A percentile compares a stretch with the other conserved stretches of the same genome.
Conservation (phyloP, 2,113 vertebrate species). For the Bathybates hornii region DNA sequence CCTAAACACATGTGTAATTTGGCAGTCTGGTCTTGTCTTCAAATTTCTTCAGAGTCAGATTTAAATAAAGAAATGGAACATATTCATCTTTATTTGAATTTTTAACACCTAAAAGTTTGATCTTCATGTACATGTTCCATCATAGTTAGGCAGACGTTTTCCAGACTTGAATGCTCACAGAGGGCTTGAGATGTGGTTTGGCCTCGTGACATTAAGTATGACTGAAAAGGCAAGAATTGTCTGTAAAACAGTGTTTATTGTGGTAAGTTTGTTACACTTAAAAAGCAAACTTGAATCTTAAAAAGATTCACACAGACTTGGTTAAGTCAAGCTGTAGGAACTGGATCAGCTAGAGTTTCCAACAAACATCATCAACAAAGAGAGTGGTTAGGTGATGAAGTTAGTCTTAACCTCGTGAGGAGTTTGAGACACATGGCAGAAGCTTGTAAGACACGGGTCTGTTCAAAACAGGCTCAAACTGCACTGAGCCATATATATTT, state of each 20-base stretch:
- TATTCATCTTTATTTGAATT: not conserved
- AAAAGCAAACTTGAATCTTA: not conserved
- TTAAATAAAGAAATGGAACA: not conserved
- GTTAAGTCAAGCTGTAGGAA: not conserved
- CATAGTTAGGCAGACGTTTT: not conserved
- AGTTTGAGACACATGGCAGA: not conserved
- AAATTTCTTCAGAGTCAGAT: not conserved
- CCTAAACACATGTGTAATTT: not conserved
- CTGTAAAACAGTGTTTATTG: not conserved
- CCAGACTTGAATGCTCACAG: not conserved
- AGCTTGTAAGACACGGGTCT: not conserved
- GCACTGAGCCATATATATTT: not conserved
- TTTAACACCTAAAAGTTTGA: not conserved
- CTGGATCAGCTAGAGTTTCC: not conserved
- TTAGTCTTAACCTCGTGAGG: not conserved
- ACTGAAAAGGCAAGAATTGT: not conserved
- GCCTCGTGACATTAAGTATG: not conserved
- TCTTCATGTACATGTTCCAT: not conserved
- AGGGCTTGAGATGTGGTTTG: not conserved
- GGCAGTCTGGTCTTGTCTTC: not conserved
- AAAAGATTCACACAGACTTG: not conserved
- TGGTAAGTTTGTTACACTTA: not conserved
- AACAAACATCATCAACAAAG: not conserved
- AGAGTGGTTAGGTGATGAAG: not conserved
- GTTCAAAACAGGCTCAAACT: not conserved